Base-by-base conservation (phyloP, 2,113 vertebrate genomes). In the Pygoscelis adeliae region DNA sequence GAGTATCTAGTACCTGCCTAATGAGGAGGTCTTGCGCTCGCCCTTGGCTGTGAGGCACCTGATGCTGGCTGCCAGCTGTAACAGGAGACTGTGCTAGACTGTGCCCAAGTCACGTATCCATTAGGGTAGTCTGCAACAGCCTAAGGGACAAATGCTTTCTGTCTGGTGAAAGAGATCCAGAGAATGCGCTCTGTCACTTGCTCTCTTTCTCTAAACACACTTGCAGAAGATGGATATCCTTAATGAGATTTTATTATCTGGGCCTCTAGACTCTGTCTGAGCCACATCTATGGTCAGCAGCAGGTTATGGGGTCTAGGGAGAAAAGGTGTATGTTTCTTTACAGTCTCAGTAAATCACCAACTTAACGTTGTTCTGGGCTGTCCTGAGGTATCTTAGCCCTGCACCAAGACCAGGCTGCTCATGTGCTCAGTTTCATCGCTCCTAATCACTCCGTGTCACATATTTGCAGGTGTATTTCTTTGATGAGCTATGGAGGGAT, bases 71-170 rank as follows among this genome's bases (percentile, higher is more conserved):
- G 42, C 55, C 49, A 15, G 49, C 29, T 83, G 25, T 56, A 49
- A 29, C 34, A 32, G 56, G 44, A 34, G 34, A 16, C 34, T 25
- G 8, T 22, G n/a, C 58, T 59, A 49, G n/a, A 5, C 25, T 13
- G 55, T 1, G 3, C 38, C n/a, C 1, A 0, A 46, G 34, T 34
- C 78, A 40, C 23, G 2, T 32, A 38, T 4, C 30, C 13, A 4
- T 56, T 30, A 34, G 47, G 25, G 32, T 27, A 17, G 36, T 23
- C 27, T 1, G 2, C 32, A 72, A 13, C 23, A n/a, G 34, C 53
- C 36, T 16, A 7, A 83, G 42, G 34, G 65, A 13, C 30, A 67
- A 67, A 32, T 22, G 34, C 55, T 49, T 14, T 87, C 32, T 67
- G 23, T 29, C 44, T 73, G 22, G 36, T 36, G 53, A 65, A 62